These are phyloP conservation scores for Cyanoderma ruficeps DNA, from an alignment of 2,113 vertebrate species.

Conservation along the genomic window DNA sequence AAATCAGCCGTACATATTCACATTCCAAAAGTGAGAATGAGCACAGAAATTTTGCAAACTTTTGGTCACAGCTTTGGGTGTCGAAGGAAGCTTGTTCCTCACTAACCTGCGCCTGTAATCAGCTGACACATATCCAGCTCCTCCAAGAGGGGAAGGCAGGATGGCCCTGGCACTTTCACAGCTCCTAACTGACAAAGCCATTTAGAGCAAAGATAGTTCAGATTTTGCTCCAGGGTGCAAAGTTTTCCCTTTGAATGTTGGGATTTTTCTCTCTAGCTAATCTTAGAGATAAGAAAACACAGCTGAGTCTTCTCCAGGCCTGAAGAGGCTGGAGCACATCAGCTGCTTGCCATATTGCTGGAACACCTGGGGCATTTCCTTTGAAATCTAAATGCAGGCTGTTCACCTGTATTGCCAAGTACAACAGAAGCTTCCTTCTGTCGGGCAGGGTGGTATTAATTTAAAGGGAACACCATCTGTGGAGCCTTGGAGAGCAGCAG, in stretches of 20 bases:
- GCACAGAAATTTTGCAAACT: background rate
- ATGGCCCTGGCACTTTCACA: background rate
- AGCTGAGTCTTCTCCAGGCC: constrained; percentile 16
- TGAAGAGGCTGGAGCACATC: constrained; percentile 40
- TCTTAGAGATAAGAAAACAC: constrained; percentile 45
- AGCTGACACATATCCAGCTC: background rate
- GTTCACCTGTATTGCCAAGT: constrained; percentile 76
- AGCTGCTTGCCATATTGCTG: constrained; percentile 71
- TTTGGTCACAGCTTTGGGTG: constrained; percentile 5
- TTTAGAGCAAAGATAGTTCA: background rate
- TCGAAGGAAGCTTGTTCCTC: background rate
- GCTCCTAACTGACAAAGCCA: background rate
- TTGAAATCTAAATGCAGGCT: constrained; percentile 68
- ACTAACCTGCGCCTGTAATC: background rate
- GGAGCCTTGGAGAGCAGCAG: constrained; percentile 13
- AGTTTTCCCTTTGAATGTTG: constrained; percentile 35
- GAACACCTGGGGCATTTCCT: constrained; percentile 71
- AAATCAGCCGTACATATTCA: background rate
- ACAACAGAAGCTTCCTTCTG: constrained; percentile 67
- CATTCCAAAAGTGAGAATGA: background rate
- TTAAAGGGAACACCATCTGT: constrained; percentile 52
- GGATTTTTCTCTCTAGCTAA: constrained; percentile 40
- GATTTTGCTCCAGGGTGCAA: background rate
- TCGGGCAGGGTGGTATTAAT: background rate
- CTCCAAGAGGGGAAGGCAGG: background rate